Evolutionary conservation across 2,113 vertebrate genomes (phyloP).

Genomic region (Stegostoma tigrinum): DNA sequence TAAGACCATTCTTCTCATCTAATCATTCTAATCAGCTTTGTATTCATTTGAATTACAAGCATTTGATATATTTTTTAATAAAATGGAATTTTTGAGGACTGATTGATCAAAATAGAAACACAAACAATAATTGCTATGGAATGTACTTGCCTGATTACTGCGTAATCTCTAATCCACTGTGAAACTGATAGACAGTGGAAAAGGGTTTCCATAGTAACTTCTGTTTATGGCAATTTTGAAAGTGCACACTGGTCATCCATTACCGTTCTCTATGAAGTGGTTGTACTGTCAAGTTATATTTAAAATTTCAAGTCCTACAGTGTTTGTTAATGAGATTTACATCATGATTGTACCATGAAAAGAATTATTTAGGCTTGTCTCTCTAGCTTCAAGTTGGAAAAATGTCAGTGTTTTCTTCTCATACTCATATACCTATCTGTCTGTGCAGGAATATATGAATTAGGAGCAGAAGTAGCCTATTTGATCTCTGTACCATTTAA

Average conservation of each 20-base stretch:
- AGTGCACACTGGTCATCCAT: background rate
- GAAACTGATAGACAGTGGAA: background rate
- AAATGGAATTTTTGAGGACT: background rate
- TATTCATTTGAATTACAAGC: background rate
- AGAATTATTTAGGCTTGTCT: background rate
- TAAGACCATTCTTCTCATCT: background rate
- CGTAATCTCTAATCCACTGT: background rate
- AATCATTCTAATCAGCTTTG: background rate
- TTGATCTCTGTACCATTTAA: no score
- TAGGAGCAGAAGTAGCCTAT: no score
- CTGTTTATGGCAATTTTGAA: background rate
- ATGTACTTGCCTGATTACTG: background rate
- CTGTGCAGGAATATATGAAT: background rate
- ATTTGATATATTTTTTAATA: background rate
- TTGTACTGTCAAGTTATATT: background rate
- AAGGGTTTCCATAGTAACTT: background rate
- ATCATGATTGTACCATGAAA: background rate
- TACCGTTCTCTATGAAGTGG: background rate
- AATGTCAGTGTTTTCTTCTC: background rate
- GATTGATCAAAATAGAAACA: background rate
- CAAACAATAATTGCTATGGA: background rate
- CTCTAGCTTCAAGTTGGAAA: background rate
- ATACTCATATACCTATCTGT: background rate
- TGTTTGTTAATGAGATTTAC: background rate
- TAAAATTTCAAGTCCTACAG: background rate